A percentile compares a stretch with the other conserved stretches of the same genome.
Evolutionary conservation across 2,888 invertebrate genomes (phyloP).

Genomic region (Macrophya alboannulata): DNA sequence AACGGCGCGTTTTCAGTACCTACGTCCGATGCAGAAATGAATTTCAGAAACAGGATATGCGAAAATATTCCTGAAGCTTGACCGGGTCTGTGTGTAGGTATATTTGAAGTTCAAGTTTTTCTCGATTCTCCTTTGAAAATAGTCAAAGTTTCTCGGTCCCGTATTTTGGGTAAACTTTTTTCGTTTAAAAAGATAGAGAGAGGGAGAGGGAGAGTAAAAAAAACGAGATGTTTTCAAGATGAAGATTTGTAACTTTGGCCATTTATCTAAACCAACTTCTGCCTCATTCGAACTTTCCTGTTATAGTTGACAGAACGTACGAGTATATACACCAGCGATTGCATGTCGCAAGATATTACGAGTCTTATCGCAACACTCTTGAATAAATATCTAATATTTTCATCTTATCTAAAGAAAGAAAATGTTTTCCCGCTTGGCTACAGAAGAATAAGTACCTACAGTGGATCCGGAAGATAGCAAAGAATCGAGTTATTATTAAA

Average conservation of each 20-base stretch:
- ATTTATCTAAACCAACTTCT: background rate
- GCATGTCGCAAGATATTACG: background rate
- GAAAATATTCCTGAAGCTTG: background rate
- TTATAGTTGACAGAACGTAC: background rate
- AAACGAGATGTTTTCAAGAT: background rate
- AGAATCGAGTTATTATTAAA: background rate
- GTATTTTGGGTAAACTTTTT: constrained; percentile 14
- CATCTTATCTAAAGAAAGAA: background rate
- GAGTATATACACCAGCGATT: background rate
- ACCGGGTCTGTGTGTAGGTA: background rate
- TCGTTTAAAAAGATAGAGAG: background rate
- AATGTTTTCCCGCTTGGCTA: background rate
- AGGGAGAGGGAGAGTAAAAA: background rate
- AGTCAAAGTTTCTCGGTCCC: background rate
- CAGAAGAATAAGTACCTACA: background rate
- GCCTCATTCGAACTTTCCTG: background rate
- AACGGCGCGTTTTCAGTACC: background rate
- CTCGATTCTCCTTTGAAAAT: background rate
- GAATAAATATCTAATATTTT: constrained; percentile 43
- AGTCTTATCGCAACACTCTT: constrained; percentile 13
- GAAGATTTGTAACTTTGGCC: constrained; percentile 6
- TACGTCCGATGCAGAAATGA: constrained; percentile 8
- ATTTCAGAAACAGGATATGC: background rate
- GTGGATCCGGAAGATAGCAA: background rate
- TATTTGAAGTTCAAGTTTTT: background rate